These are phyloP conservation scores for Toxostoma redivivum DNA, from an alignment of 2,113 vertebrate species.

Conservation along the genomic window DNA sequence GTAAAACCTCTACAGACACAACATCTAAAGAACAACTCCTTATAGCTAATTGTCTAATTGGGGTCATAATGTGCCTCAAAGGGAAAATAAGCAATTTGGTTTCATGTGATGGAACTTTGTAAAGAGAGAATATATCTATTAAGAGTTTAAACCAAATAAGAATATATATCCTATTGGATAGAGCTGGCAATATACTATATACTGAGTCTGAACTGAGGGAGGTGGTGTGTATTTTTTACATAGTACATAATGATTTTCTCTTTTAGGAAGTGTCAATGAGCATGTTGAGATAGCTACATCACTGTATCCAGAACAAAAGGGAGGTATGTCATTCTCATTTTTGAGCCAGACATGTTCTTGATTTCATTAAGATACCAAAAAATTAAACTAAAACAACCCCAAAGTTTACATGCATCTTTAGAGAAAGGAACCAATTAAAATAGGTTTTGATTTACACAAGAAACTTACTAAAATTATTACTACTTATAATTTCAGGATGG, in stretches of 20 bases:
- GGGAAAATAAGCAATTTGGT: conserved; percentile 67
- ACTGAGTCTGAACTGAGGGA: conserved; percentile 23
- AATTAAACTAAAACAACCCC: background rate
- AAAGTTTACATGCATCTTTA: conserved; percentile 19
- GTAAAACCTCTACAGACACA: conserved; percentile 96
- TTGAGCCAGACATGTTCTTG: conserved; percentile 2
- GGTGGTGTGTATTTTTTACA: conserved; percentile 42
- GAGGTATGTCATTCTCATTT: conserved; percentile 44
- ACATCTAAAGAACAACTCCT: conserved; percentile 90
- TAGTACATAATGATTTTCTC: conserved; percentile 44
- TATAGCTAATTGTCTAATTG: conserved; percentile 75
- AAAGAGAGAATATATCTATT: conserved; percentile 72
- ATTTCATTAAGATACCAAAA: conserved; percentile 36
- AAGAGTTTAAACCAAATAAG: conserved; percentile 72
- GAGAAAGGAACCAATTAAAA: conserved; percentile 10
- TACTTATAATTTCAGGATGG: conserved; percentile 33
- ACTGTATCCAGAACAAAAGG: conserved; percentile 38
- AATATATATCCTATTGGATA: conserved; percentile 80
- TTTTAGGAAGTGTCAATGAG: conserved; percentile 39
- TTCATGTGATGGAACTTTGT: conserved; percentile 77
- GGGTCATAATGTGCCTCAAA: conserved; percentile 62
- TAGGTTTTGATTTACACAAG: conserved; percentile 3
- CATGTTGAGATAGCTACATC: conserved; percentile 20
- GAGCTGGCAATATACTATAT: conserved; percentile 69
- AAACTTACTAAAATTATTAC: conserved; percentile 32